phyloP scores from a whole-genome alignment of 2,797 vertebrate species.

The Anabas testudineus region DNA sequence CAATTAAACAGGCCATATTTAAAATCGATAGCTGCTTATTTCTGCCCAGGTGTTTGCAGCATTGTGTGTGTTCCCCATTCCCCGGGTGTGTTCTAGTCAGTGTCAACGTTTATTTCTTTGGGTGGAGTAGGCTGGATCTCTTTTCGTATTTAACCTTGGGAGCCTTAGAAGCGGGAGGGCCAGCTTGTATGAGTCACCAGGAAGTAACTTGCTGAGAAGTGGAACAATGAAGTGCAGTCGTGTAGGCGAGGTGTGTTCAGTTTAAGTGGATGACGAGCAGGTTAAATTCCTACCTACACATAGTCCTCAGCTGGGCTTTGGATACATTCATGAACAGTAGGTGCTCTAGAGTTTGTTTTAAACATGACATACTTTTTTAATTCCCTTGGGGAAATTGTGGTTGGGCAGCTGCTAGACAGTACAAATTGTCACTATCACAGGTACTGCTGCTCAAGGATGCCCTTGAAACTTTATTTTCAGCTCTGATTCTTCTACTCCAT shows the following conservation, averaged over 20 bases:
- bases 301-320: conserved; percentile 11
- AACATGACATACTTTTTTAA: no score
- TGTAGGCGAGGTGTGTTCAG: conserved; percentile 45
- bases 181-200: conserved; percentile 51
- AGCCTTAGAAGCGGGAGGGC: conserved; percentile 23
- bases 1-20: conserved; percentile 57
- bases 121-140: conserved; percentile 7
- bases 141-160: conserved; percentile 39
- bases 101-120: background rate
- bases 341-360: background rate
- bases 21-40: conserved; percentile 38
- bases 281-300: conserved; percentile 35
- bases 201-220: conserved; percentile 40
- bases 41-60: conserved; percentile 53
- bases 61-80: conserved; percentile 12
- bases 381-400: no score
- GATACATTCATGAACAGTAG: conserved; percentile 22
- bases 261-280: conserved; percentile 46
- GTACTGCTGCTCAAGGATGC: conserved; percentile 6
- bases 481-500: background rate
- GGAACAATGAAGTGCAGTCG: conserved; percentile 28
- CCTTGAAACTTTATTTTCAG: conserved; percentile 27
- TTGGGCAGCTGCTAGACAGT: no score
- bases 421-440: no score
- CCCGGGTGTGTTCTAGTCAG: conserved; percentile 14